phyloP scores from a whole-genome alignment of 2,888 invertebrate genomes.

The Fabriciana adippe region DNA sequence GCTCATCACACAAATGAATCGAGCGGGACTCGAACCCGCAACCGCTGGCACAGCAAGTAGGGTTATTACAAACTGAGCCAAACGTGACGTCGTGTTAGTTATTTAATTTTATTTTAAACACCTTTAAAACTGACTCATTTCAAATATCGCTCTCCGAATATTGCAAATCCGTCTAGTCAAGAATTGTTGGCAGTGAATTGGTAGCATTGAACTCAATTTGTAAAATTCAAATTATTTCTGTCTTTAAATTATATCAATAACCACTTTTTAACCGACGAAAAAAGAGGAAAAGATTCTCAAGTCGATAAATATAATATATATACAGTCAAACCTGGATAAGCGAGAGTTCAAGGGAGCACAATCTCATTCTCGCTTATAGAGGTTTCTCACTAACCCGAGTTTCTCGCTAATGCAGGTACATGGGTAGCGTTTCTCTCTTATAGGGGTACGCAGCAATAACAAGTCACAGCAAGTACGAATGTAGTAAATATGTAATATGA shows the following conservation, averaged over 20 bases:
- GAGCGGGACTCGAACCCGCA: too few species aligned
- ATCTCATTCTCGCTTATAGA: neutral
- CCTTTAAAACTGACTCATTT: neutral
- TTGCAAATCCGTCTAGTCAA: constrained; percentile 1
- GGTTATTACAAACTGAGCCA: too few species aligned
- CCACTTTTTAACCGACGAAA: too few species aligned
- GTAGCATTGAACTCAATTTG: too few species aligned
- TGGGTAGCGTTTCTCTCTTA: neutral
- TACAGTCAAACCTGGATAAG: constrained; percentile 11
- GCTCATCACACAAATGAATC: too few species aligned
- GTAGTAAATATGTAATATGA: too few species aligned
- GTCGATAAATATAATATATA: too few species aligned
- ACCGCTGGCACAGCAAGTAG: too few species aligned
- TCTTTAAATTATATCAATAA: too few species aligned
- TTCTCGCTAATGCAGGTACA: constrained; percentile 13
- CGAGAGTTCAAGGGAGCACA: too few species aligned
- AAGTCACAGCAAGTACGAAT: constrained; percentile 13
- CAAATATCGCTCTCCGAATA: constrained; percentile 2
- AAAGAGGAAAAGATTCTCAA: too few species aligned
- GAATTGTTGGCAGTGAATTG: constrained; percentile 1
- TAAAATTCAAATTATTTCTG: too few species aligned
- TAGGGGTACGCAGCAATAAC: constrained; percentile 17
- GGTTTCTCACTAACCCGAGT: constrained; percentile 14
- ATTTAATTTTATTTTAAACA: neutral
- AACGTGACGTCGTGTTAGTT: neutral